Evolutionary conservation across 2,888 invertebrate genomes (phyloP).

Genomic region (Cerastis leucographa): DNA sequence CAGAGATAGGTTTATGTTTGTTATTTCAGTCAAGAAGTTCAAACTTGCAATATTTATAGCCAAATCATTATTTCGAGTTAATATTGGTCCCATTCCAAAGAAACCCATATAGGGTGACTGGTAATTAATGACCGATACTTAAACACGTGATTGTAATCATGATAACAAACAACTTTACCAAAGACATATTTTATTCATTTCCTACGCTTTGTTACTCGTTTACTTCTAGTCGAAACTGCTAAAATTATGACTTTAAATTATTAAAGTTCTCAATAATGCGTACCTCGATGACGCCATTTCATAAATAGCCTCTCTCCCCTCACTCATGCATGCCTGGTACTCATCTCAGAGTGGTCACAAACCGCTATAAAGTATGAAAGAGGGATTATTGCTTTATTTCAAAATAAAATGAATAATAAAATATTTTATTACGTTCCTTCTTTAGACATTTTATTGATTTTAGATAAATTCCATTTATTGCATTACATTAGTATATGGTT

Average conservation of each 20-base stretch:
- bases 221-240: background rate
- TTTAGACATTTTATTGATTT: conserved; percentile 22
- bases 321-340: conserved; percentile 30
- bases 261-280: conserved; percentile 15
- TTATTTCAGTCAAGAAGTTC: background rate
- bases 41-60: background rate
- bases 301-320: conserved; percentile 57
- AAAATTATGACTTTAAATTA: conserved; percentile 5
- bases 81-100: background rate
- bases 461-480: conserved; percentile 18
- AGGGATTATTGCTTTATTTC: conserved; percentile 9
- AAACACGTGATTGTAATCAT: no score
- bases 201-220: background rate
- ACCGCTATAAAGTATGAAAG: conserved; percentile 25
- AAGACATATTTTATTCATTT: background rate
- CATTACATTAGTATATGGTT: background rate
- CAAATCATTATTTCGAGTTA: background rate
- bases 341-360: conserved; percentile 35
- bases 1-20: background rate
- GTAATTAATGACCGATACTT: no score
- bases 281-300: conserved; percentile 37
- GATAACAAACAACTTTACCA: no score
- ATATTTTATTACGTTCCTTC: conserved; percentile 19
- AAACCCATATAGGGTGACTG: no score
- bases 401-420: conserved; percentile 18